These are phyloP conservation scores for Auanema freiburgensis DNA, from an alignment of 2,888 invertebrate species.

Conservation along the genomic window DNA sequence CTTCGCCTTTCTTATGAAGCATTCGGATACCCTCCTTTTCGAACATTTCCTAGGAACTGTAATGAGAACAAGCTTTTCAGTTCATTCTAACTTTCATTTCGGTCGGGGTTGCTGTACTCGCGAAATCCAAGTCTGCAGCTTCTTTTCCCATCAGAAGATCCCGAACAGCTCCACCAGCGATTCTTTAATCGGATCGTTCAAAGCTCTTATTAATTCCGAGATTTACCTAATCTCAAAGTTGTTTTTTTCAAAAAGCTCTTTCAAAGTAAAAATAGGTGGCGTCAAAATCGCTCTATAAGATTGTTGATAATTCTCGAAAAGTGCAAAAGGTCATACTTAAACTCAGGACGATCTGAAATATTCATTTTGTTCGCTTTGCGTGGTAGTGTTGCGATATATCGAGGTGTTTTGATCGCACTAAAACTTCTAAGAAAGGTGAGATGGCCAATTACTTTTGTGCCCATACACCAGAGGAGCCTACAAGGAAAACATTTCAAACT, in stretches of 20 bases:
- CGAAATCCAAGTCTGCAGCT: conserved; percentile 94
- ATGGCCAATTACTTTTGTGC: too few relatives aligned
- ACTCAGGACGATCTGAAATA: too few relatives aligned
- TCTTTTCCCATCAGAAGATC: conserved; percentile 67
- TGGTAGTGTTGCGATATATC: too few relatives aligned
- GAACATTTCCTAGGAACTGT: conserved; percentile 63
- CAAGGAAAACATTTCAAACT: too few relatives aligned
- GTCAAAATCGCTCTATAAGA: too few relatives aligned
- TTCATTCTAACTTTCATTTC: conserved; percentile 78
- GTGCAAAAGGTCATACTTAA: too few relatives aligned
- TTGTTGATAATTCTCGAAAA: too few relatives aligned
- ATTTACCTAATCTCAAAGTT: conserved; percentile 75
- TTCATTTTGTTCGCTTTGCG: too few relatives aligned
- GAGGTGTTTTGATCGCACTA: too few relatives aligned
- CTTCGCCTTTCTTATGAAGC: conserved; percentile 86
- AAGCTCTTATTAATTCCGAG: neutral
- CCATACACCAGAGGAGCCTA: too few relatives aligned
- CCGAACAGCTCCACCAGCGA: conserved; percentile 95
- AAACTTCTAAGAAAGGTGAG: too few relatives aligned
- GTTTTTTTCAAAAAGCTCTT: conserved; percentile 73
- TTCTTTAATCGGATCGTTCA: conserved; percentile 58
- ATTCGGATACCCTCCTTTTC: conserved; percentile 74
- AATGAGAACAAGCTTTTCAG: neutral
- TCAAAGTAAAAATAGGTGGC: too few relatives aligned
- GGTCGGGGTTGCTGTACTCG: conserved; percentile 90